Evolutionary conservation across 1,140 invertebrate genomes (phyloP).

Genomic region (Formica selysi): DNA sequence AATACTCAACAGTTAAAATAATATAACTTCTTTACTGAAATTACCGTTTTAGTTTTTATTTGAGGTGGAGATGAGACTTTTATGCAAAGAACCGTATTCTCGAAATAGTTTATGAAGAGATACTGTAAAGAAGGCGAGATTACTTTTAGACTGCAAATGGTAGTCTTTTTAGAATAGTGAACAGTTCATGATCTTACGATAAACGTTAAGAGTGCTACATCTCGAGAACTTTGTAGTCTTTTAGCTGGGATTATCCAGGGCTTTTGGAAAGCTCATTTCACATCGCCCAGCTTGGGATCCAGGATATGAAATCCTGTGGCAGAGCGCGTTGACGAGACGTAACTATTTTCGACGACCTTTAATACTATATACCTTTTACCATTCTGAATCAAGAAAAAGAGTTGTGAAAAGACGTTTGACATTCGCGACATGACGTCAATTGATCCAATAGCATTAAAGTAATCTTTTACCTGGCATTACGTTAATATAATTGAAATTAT

Average conservation of each 20-base stretch:
- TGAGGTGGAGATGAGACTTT: neutral
- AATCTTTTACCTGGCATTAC: neutral
- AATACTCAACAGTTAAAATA: neutral
- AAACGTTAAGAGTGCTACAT: constrained; percentile 36
- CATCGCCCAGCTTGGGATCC: neutral
- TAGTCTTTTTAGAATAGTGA: constrained; percentile 37
- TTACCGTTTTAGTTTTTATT: neutral
- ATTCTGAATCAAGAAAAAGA: neutral
- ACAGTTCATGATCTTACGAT: constrained; percentile 51
- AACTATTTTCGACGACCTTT: constrained; percentile 25
- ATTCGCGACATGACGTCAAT: neutral
- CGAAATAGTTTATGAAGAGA: neutral
- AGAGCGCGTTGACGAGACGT: constrained; percentile 21
- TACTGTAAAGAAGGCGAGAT: constrained; percentile 1
- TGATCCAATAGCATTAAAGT: neutral
- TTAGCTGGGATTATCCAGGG: constrained; percentile 41
- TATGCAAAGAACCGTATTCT: constrained; percentile 15
- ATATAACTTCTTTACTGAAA: neutral
- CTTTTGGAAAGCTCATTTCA: constrained; percentile 41
- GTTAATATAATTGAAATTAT: constrained; percentile 12
- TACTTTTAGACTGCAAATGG: constrained; percentile 26
- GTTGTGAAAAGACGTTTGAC: neutral
- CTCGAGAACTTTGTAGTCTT: constrained; percentile 54
- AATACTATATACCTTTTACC: neutral
- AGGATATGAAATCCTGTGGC: constrained; percentile 39